Conservation (phyloP, 2,888 invertebrate genomes). For the Cephus spinipes region DNA sequence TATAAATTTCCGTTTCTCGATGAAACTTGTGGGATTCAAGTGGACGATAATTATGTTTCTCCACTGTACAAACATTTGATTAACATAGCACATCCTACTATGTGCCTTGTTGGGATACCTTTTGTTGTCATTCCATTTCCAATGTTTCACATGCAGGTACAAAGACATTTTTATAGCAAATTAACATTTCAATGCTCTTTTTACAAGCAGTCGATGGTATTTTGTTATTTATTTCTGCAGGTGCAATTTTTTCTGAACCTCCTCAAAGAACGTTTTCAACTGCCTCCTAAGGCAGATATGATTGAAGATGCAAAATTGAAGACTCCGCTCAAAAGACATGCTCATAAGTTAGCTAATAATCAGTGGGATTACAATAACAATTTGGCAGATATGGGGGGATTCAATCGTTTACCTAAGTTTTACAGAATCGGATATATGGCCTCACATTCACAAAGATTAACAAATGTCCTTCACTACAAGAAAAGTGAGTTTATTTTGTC, state of each 20-base stretch:
- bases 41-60: conserved; percentile 74
- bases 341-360: conserved; percentile 60
- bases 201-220: neutral
- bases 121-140: conserved; percentile 77
- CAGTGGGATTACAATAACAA: conserved; percentile 68
- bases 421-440: conserved; percentile 44
- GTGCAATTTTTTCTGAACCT: conserved; percentile 74
- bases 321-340: conserved; percentile 57
- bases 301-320: conserved; percentile 71
- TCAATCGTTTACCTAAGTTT: conserved; percentile 57
- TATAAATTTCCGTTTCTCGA: conserved; percentile 79
- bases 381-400: conserved; percentile 62
- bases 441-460: conserved; percentile 34
- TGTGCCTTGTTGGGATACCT: conserved; percentile 82
- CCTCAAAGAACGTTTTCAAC: conserved; percentile 70
- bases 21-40: conserved; percentile 72
- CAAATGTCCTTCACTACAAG: conserved; percentile 47
- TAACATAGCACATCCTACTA: conserved; percentile 79
- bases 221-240: conserved; percentile 59
- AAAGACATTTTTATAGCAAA: conserved; percentile 7
- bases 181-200: neutral
- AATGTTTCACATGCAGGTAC: conserved; percentile 80
- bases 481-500: conserved; percentile 42
- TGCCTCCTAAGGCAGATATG: conserved; percentile 78
- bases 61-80: conserved; percentile 83